Percentiles rank a stretch among this genome's conserved stretches.
phyloP scores from a whole-genome alignment of 92 coral and sea anemone species.

The Actinernus sp. region DNA sequence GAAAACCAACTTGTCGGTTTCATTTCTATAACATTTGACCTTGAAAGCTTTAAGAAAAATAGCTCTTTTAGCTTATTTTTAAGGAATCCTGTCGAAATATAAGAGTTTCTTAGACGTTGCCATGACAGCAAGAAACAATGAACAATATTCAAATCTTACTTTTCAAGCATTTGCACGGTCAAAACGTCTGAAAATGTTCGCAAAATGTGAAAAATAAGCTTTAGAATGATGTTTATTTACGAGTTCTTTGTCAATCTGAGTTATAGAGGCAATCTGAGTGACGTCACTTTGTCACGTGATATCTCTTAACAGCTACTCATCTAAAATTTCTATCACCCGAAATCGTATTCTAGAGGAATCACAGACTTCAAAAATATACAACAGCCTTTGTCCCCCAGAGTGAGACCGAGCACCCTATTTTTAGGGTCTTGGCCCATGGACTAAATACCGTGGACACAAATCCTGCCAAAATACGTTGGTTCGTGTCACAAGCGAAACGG shows the following conservation, averaged over 20 bases:
- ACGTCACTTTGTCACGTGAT: slow-evolving; percentile 41
- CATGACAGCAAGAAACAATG: slow-evolving; percentile 25
- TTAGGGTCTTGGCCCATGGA: slow-evolving; percentile 67
- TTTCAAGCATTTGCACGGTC: slow-evolving; percentile 6
- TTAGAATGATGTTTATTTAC: slow-evolving; percentile 8
- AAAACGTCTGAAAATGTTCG: slow-evolving; percentile 20
- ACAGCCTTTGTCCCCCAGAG: slow-evolving; percentile 52
- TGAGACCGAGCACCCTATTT: slow-evolving; percentile 51
- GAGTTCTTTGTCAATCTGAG: slow-evolving; percentile 2
- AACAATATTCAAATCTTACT: slow-evolving; percentile 3
- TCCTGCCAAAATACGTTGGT: no score
- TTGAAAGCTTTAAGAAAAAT: neutral
- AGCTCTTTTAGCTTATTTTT: neutral
- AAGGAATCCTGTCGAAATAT: neutral
- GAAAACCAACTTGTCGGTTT: neutral
- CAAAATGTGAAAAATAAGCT: slow-evolving; percentile 3
- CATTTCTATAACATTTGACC: neutral
- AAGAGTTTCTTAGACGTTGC: slow-evolving; percentile 23
- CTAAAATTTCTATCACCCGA: slow-evolving; percentile 21
- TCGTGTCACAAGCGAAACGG: no score
- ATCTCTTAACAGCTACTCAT: slow-evolving; percentile 27
- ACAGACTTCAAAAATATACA: slow-evolving; percentile 41
- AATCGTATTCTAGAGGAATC: slow-evolving; percentile 24
- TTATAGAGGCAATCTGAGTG: slow-evolving; percentile 4
- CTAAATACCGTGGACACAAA: no score